Evolutionary conservation across 2,113 vertebrate genomes (phyloP).

Genomic region (Bambusicola thoracicus): DNA sequence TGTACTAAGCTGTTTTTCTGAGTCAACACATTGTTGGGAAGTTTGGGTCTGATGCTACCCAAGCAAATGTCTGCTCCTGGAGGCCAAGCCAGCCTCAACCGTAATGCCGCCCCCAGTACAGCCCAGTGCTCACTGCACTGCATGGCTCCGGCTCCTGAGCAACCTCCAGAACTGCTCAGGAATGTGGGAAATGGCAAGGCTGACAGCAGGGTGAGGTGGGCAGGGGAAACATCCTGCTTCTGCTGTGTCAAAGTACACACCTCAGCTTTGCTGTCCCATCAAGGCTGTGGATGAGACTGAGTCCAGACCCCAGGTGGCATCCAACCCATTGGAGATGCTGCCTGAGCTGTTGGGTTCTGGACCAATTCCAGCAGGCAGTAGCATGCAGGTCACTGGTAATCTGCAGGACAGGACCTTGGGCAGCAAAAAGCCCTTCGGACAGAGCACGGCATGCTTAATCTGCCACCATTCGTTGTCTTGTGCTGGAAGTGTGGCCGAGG

Average conservation of each 20-base stretch:
- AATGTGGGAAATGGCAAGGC: neutral
- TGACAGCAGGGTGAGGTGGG: fast-evolving
- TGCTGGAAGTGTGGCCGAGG: neutral
- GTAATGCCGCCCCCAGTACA: fast-evolving
- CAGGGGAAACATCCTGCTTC: fast-evolving
- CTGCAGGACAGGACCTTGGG: fast-evolving
- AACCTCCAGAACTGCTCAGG: neutral
- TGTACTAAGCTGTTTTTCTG: neutral
- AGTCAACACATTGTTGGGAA: neutral
- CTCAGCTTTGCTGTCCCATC: neutral
- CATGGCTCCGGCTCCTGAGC: neutral
- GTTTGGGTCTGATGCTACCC: neutral
- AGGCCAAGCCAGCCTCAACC: fast-evolving
- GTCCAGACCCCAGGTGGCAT: neutral
- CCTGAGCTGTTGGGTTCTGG: fast-evolving
- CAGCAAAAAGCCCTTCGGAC: neutral
- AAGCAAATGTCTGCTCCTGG: neutral
- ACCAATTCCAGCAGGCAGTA: fast-evolving
- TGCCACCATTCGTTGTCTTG: fast-evolving
- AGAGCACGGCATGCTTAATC: neutral
- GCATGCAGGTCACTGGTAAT: neutral
- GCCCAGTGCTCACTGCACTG: fast-evolving
- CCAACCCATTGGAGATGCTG: neutral
- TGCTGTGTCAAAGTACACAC: neutral
- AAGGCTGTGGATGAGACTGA: fast-evolving